These are phyloP conservation scores for Calephelis perditalis DNA, from an alignment of 2,888 invertebrate genomes.

Conservation along the genomic window DNA sequence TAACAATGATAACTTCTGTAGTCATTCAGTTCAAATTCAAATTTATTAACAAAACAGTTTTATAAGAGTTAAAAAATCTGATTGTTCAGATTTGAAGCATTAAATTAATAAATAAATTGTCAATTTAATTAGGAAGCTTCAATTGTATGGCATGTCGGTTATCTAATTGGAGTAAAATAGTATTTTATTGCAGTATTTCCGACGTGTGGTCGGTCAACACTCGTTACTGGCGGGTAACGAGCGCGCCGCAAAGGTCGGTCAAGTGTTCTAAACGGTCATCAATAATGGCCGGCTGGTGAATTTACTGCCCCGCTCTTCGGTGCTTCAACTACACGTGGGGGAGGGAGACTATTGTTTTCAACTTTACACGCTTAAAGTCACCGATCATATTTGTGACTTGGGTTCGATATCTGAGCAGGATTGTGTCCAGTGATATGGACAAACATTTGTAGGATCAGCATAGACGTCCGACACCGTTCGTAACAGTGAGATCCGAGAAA, in stretches of 20 bases:
- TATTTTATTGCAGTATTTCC: background rate
- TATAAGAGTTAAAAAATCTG: no score
- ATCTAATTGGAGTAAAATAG: conserved; percentile 9
- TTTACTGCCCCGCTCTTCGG: conserved; percentile 8
- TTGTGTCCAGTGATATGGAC: no score
- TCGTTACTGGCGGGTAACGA: conserved; percentile 24
- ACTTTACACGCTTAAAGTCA: no score
- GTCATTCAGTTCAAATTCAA: no score
- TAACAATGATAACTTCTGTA: no score
- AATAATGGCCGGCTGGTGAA: conserved; percentile 20
- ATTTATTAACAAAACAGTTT: no score
- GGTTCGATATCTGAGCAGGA: no score
- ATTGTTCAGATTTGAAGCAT: no score
- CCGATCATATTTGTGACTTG: no score
- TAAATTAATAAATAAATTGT: background rate
- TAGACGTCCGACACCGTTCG: no score
- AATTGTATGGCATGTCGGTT: background rate
- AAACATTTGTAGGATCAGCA: no score
- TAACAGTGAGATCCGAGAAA: no score
- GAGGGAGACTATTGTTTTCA: background rate
- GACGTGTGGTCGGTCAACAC: conserved; percentile 25
- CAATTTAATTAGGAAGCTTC: background rate
- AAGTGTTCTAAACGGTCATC: conserved; percentile 28
- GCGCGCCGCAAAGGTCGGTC: conserved; percentile 18
- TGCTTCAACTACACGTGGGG: background rate